Conservation (phyloP, 2,797 vertebrate genomes). For the Platalea minor region DNA sequence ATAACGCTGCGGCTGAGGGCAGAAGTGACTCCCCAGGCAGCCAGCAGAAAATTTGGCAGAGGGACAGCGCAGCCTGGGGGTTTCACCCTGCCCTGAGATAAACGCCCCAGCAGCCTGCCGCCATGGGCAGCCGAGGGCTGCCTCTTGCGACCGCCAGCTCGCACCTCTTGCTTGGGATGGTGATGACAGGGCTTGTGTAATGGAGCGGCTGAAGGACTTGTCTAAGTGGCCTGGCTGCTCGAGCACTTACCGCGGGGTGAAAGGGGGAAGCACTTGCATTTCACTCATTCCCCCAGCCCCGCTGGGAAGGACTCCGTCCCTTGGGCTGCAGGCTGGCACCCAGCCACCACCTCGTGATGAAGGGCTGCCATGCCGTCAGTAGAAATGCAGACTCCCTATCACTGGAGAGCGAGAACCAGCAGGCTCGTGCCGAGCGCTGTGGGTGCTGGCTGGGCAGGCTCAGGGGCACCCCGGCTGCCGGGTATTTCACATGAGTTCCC, state of each 20-base stretch:
- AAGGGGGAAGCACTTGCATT: not conserved
- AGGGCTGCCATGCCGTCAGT: accelerated
- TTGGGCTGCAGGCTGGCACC: accelerated
- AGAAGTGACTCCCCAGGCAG: not conserved
- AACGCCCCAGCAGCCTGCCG: accelerated
- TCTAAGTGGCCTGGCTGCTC: not conserved
- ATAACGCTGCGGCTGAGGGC: not conserved
- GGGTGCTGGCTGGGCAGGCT: not conserved
- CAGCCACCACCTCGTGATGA: not conserved
- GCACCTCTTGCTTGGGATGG: not conserved
- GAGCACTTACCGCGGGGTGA: not conserved
- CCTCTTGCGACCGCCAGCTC: not conserved
- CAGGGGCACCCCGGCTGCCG: not conserved
- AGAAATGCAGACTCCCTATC: not conserved
- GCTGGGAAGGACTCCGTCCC: accelerated
- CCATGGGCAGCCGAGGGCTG: not conserved
- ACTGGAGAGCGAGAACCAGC: not conserved
- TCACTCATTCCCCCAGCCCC: not conserved
- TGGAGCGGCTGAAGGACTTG: not conserved
- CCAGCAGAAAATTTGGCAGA: not conserved
- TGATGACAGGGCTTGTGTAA: not conserved
- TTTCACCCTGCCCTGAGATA: not conserved
- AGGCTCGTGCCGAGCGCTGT: not conserved
- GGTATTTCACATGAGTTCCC: not conserved
- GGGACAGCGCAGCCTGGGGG: not conserved